A percentile compares a stretch with the other conserved stretches of the same genome.
Conservation (phyloP, 2,888 invertebrate genomes). For the Vannuccia rotundouncinata region DNA sequence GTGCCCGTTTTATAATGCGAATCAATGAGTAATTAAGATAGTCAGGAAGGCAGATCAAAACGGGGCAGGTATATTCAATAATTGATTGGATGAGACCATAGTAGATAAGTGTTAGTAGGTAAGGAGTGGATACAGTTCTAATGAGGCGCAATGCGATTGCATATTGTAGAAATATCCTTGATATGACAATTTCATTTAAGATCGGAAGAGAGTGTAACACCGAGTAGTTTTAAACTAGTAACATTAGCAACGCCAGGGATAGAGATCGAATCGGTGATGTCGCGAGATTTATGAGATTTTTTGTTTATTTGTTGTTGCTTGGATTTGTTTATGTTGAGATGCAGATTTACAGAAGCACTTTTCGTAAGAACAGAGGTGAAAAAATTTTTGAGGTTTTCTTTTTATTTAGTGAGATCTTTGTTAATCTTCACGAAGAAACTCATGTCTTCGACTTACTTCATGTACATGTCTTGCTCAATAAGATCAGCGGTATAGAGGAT, state of each 20-base stretch:
- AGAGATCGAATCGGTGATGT: slow-evolving; percentile 14
- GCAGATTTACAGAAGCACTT: slow-evolving; percentile 22
- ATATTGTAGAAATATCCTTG: slow-evolving; percentile 15
- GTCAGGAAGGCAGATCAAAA: slow-evolving; percentile 12
- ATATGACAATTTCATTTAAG: slow-evolving; percentile 5
- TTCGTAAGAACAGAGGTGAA: slow-evolving; percentile 15
- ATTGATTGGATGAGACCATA: slow-evolving; percentile 11
- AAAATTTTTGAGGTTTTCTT: slow-evolving; percentile 15
- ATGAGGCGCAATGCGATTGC: neutral
- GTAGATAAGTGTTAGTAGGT: slow-evolving; percentile 9
- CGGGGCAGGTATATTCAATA: slow-evolving; percentile 9
- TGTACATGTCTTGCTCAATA: slow-evolving; percentile 10
- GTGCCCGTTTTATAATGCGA: slow-evolving; percentile 19
- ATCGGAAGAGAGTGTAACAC: slow-evolving; percentile 20
- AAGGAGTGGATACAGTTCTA: slow-evolving; percentile 15
- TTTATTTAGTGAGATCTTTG: slow-evolving; percentile 9
- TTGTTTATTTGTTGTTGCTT: too few species aligned
- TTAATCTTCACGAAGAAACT: neutral
- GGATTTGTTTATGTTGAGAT: slow-evolving; percentile 7
- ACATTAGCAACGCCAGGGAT: slow-evolving; percentile 12
- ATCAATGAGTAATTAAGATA: slow-evolving; percentile 23
- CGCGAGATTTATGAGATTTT: neutral
- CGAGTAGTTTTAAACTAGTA: slow-evolving; percentile 19
- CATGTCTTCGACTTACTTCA: neutral
- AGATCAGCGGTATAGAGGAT: slow-evolving; percentile 15